phyloP scores from a whole-genome alignment of 2,888 invertebrate genomes.

The Tuta absoluta region DNA sequence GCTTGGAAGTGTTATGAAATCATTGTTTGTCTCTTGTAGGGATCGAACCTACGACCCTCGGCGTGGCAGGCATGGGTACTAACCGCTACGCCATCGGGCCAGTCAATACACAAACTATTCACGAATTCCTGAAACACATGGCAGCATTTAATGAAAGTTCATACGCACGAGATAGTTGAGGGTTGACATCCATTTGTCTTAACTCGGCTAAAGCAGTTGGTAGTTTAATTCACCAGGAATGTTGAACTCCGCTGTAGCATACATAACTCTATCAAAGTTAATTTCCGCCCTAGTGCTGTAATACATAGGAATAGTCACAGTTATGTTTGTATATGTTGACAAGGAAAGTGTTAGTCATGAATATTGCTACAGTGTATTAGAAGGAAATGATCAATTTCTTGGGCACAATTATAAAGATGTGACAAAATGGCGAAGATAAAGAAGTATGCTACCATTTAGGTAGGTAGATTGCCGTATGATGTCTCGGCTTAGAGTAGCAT shows the following conservation, averaged over 20 bases:
- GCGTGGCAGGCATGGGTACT: too few species aligned
- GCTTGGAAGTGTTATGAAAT: background rate
- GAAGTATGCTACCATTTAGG: too few species aligned
- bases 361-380: background rate
- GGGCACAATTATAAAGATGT: too few species aligned
- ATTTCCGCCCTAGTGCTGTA: constrained; percentile 43
- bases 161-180: constrained; percentile 10
- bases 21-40: too few species aligned
- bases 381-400: too few species aligned
- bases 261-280: constrained; percentile 49
- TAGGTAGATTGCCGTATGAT: too few species aligned
- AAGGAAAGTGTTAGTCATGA: background rate
- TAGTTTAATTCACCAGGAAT: constrained; percentile 26
- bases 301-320: background rate
- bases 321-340: background rate
- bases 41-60: too few species aligned
- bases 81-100: too few species aligned
- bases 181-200: constrained; percentile 21
- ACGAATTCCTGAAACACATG: constrained; percentile 6
- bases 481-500: too few species aligned
- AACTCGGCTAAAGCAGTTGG: background rate
- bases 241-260: constrained; percentile 34
- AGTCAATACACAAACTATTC: too few species aligned
- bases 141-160: constrained; percentile 3
- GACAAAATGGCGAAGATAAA: too few species aligned